Conservation (phyloP, 2,797 vertebrate genomes). For the Sebastes hubbsi region DNA sequence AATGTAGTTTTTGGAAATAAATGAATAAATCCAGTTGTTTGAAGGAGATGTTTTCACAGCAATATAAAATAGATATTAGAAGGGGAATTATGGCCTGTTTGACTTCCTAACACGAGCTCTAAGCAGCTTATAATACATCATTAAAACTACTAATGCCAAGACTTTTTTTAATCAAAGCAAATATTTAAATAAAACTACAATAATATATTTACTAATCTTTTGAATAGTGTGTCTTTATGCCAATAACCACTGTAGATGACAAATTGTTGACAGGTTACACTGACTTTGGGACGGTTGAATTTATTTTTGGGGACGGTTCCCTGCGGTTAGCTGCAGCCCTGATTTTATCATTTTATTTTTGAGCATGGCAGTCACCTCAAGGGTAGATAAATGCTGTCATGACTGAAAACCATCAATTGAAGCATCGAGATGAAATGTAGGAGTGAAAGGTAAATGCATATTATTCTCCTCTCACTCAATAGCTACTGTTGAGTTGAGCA, state of each 20-base stretch:
- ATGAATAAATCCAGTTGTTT: background rate
- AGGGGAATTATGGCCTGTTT: background rate
- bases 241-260: background rate
- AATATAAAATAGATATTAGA: background rate
- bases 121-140: background rate
- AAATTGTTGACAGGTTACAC: background rate
- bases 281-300: background rate
- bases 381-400: background rate
- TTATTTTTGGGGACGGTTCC: background rate
- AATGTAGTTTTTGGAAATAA: too few species aligned
- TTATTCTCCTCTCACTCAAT: conserved; percentile 4
- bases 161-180: background rate
- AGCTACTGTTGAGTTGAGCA: conserved; percentile 27
- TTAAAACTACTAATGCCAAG: background rate
- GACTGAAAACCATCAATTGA: conserved; percentile 2
- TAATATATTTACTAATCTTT: too few species aligned
- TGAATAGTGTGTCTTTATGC: background rate
- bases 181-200: too few species aligned
- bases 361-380: background rate
- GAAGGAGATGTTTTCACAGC: background rate
- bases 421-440: background rate
- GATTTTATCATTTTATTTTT: background rate
- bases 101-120: background rate
- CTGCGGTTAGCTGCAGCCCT: background rate
- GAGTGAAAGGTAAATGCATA: background rate